These are phyloP conservation scores for Pyrrhosoma nymphula DNA, from an alignment of 2,888 invertebrate genomes.

Conservation along the genomic window DNA sequence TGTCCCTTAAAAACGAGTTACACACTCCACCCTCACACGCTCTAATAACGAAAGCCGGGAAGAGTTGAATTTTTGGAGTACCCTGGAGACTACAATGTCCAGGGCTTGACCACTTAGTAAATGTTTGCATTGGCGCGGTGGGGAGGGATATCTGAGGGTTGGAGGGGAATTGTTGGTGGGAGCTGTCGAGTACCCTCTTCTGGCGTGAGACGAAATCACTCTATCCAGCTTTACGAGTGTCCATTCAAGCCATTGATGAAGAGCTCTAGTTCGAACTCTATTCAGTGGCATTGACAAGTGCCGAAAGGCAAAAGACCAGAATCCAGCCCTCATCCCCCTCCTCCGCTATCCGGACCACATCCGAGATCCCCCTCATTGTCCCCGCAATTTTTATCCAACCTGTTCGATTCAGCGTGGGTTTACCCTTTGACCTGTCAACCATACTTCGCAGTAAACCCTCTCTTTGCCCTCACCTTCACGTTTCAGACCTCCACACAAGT, in stretches of 20 bases:
- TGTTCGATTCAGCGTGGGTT: neutral
- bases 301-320: neutral
- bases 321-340: neutral
- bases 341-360: neutral
- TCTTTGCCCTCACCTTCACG: neutral
- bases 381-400: slow-evolving; percentile 16
- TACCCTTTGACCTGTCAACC: neutral
- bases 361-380: neutral
- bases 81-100: neutral
- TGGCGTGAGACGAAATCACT: neutral
- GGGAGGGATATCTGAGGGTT: neutral
- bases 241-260: neutral
- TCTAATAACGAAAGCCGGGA: neutral
- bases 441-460: neutral
- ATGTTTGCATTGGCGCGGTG: neutral
- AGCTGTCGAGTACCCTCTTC: neutral
- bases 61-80: neutral
- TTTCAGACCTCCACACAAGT: neutral
- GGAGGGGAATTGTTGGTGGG: neutral
- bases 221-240: no score
- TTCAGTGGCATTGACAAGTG: slow-evolving; percentile 2
- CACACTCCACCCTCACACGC: neutral
- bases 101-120: neutral
- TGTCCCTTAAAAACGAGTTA: no score
- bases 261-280: slow-evolving; percentile 11